A percentile compares a stretch with the other conserved stretches of the same genome.
Conservation (phyloP, 2,888 invertebrate species). For the Ctenicera cuprea region DNA sequence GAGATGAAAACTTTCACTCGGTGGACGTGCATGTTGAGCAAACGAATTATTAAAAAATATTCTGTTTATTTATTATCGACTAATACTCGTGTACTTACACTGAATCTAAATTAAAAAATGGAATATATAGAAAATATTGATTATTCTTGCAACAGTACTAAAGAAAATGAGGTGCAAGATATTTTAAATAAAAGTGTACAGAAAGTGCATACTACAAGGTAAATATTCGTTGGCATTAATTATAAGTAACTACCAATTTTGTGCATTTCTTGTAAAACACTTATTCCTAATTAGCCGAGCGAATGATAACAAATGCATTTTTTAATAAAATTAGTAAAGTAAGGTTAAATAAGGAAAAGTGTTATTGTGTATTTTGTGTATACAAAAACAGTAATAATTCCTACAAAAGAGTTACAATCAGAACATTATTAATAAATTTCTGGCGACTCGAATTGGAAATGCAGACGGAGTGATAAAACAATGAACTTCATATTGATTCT, state of each 20-base stretch:
- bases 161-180: constrained; percentile 63
- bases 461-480: too few relatives aligned
- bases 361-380: too few relatives aligned
- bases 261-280: too few relatives aligned
- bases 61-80: background rate
- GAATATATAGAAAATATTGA: constrained; percentile 37
- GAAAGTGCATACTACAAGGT: constrained; percentile 59
- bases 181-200: constrained; percentile 63
- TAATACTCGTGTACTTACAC: background rate
- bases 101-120: constrained; percentile 26
- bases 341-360: too few relatives aligned
- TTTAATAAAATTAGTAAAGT: too few relatives aligned
- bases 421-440: too few relatives aligned
- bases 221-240: constrained; percentile 40
- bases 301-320: too few relatives aligned
- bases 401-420: too few relatives aligned
- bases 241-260: background rate
- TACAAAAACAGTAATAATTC: too few relatives aligned
- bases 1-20: constrained; percentile 54
- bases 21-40: constrained; percentile 21
- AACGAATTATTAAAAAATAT: background rate
- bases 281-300: too few relatives aligned
- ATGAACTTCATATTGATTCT: too few relatives aligned
- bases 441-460: too few relatives aligned
- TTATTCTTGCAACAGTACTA: constrained; percentile 49